Base-by-base conservation (phyloP, 1,140 invertebrate species). In the Probaryconus sp. region DNA sequence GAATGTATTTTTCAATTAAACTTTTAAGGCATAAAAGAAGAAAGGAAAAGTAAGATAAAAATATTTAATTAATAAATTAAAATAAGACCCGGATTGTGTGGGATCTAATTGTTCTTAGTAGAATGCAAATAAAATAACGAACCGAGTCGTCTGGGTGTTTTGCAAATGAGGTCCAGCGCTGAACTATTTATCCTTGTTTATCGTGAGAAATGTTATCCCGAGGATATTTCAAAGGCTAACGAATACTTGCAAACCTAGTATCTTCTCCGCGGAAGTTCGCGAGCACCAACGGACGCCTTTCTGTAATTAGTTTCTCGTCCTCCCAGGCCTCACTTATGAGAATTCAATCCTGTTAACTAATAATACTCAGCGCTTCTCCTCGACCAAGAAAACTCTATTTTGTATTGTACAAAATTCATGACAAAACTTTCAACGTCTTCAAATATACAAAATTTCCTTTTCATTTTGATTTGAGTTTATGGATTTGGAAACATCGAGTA, bases 51-150 rank as follows among this genome's bases (percentile, higher is more conserved):
- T 28, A 21, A 13, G 2, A 20, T 37, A 61, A 42, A 61, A 50
- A 50, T 40, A 18, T 35, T 61, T 30, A 61, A 61, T 61, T 61
- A 61, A 61, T 48, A 10, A 24, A 10, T n/a, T n/a, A n/a, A n/a
- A 24, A 31, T 20, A 48, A 50, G 40, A 61, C 30, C 0, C 2
- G 16, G 10, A 61, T 50, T 61, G 48, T 40, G 38, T 48, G 40
- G 16, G 28, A 61, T 64, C 47, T 53, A 64, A 64, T 53, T 64
- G 60, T 64, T 30, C 48, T 65, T 37, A 37, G 63, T 48, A 30
- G 48, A 67, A 67, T 48, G 63, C 50, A 48, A 56, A 67, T 53
- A 21, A 56, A 67, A 67, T 67, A 56, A 65, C 50, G 48, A 47
- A 65, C 31, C 61, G 48, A 42, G 61, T 63, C 47, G 37, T 51